Conservation (phyloP, 1,140 invertebrate genomes). For the Adelges cooleyi region DNA sequence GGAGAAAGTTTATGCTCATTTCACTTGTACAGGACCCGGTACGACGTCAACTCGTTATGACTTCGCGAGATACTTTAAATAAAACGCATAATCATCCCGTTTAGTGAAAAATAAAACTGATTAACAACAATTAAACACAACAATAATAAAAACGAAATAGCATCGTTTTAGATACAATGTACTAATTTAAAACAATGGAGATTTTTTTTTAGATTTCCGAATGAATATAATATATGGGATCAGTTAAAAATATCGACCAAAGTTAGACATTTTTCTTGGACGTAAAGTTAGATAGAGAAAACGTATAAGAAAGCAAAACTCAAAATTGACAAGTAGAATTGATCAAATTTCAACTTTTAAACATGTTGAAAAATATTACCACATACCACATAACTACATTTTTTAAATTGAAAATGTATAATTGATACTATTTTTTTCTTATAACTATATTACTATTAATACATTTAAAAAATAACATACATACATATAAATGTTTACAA, state of each 20-base stretch:
- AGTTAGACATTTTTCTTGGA: conserved; percentile 22
- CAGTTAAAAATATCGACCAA: background rate
- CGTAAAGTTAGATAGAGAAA: background rate
- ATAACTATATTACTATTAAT: too few species aligned
- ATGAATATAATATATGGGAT: background rate
- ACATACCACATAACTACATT: too few species aligned
- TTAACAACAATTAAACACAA: conserved; percentile 11
- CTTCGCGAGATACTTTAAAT: conserved; percentile 2
- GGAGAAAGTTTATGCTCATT: conserved; percentile 16
- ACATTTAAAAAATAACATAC: too few species aligned
- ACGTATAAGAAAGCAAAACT: too few species aligned
- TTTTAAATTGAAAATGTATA: too few species aligned
- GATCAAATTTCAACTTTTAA: too few species aligned
- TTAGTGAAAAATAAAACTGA: conserved; percentile 1
- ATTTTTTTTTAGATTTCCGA: conserved; percentile 16
- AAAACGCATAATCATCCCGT: conserved; percentile 23
- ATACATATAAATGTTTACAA: too few species aligned
- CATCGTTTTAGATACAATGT: background rate
- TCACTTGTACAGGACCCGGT: background rate
- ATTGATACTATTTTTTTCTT: too few species aligned
- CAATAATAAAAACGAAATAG: conserved; percentile 7
- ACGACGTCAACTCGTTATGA: conserved; percentile 6
- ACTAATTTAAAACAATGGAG: conserved; percentile 8
- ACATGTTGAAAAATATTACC: too few species aligned
- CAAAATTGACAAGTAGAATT: too few species aligned